Base-by-base conservation (phyloP, 2,888 invertebrate genomes). In the Dolichomitus sp. region DNA sequence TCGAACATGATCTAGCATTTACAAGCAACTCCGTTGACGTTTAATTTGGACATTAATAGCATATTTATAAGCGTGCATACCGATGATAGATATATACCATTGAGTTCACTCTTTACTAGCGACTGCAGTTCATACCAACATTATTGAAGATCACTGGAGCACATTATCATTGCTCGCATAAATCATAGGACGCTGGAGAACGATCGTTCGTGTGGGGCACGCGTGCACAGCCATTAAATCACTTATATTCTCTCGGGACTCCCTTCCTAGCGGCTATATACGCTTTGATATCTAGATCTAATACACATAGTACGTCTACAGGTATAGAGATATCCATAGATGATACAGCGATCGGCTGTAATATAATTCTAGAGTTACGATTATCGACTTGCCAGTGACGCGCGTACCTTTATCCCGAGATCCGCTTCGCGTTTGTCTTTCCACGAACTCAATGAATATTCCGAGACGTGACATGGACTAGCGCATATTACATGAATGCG, bases 241-340 rank as follows among this genome's bases (percentile, higher is more conserved):
- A 84, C 70, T 76, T 73, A 66, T 80, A 19, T 72, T 50, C 76
- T 40, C 74, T 54, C n/a, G 61, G 61, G 63, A 73, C 30, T 52
- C 23, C 37, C 42, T 68, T 61, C 69, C 80, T 61, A 37, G 59
- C 48, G 52, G 82, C 79, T 74, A 70, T 61, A 65, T 69, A 40
- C 65, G 54, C 23, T 83, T 83, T 84, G 76, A 83, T 84, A 84
- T 84, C 84, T 84, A 77, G 83, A 84, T 84, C 76, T 75, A 79
- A 17, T 69, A 52, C 77, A 42, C 45, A 74, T 30, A 68, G 48
- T n/a, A 12, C 12, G 11, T 37, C 19, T 54, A 19, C 45, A 45
- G 19, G 37, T 17, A 48, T 17, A 7, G n/a, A 17, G 14, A 48
- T 48, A 17, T 37, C 37, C 37, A 37, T 48, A 14, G n/a, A 48